Evolutionary conservation across 2,888 invertebrate genomes (phyloP), one percentile per base, ranked within the genome.

Genomic region (Himalopsyche japonica): DNA sequence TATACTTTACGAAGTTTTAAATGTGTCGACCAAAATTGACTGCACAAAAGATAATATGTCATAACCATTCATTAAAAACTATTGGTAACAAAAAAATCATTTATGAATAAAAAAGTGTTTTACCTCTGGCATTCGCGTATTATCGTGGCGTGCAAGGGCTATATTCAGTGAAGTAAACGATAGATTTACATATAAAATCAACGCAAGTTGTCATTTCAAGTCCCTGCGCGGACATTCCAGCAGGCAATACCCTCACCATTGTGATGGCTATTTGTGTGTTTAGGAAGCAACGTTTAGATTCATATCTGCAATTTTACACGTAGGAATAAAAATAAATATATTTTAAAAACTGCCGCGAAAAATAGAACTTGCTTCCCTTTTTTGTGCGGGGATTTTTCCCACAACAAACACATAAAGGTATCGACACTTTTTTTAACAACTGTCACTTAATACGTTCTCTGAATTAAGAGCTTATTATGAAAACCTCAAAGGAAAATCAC

Each of bases 151-250:
- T 1, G 57, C 10, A 24, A 57, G 20, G 57, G 57, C 20, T 57
- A 20, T 20, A 3, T 57, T 57, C 57, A 57, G 57, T 57, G 20
- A 10, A 57, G 57, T 57, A 57, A 57, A 57, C 57, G 57, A 57
- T 57, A 57, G 81, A 81, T 81, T 81, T 81, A 32, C 81, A 81
- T 81, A 81, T 70, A 43, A 81, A 81, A 81, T 81, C 81, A 49
- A 43, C 70, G 34, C 81, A 12, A 24, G 57, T 57, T 24, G 57
- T 37, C 34, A 24, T 30, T 76, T 43, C 43, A 43, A 81, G 43
- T 81, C 57, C 81, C 70, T 34, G 18, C 32, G 49, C 80, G 80
- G 80, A 49, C 81, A 64, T 78, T 78, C 20, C 37, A 20, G 78
- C 76, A 49, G 80, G 80, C 27, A 80, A 80, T 80, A 80, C 47